Conservation (phyloP, 2,113 vertebrate genomes). For the Ondatra zibethicus region DNA sequence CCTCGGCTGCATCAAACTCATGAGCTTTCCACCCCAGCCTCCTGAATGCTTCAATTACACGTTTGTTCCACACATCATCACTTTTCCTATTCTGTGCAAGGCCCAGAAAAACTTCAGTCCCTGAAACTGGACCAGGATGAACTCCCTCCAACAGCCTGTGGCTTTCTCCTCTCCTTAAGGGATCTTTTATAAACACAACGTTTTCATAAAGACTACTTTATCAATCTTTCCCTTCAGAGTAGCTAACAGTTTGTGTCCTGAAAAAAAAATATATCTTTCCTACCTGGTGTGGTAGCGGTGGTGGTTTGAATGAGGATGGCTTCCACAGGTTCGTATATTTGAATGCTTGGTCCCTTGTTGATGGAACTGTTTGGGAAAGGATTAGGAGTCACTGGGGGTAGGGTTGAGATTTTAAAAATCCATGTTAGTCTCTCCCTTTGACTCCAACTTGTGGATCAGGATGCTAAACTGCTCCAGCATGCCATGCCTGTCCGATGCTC, state of each 20-base stretch:
- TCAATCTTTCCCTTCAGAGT: not conserved
- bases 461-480: not conserved
- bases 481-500: not conserved
- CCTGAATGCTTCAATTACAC: not conserved
- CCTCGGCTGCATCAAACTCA: not conserved
- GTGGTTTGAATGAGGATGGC: not conserved
- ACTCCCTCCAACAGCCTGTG: not conserved
- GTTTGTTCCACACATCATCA: not conserved
- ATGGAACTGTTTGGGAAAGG: too few relatives aligned
- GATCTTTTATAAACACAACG: not conserved
- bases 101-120: not conserved
- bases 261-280: not conserved
- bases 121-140: not conserved
- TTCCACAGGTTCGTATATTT: not conserved
- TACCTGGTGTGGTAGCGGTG: not conserved
- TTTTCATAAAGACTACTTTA: not conserved
- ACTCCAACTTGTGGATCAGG: not conserved
- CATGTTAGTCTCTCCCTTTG: not conserved
- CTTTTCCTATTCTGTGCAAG: not conserved
- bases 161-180: not conserved
- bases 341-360: not conserved
- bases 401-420: not conserved
- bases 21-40: not conserved
- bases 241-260: not conserved
- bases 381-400: not conserved